Percentiles rank a stretch among this genome's conserved stretches.
Evolutionary conservation across 2,113 vertebrate genomes (phyloP).

Genomic region (Gymnorhina tibicen): DNA sequence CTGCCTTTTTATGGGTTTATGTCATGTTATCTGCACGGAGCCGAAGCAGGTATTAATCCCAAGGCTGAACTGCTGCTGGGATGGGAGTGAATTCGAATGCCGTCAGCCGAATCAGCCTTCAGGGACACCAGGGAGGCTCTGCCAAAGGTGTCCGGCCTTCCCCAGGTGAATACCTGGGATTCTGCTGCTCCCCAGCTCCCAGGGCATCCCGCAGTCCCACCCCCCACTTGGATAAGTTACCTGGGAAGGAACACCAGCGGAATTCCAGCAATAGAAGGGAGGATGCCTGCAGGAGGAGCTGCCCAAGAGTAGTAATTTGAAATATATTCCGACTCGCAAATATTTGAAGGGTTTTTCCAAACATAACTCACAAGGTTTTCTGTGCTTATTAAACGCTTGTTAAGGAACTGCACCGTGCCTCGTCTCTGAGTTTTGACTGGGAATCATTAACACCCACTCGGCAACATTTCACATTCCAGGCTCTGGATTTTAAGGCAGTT

Average conservation of each 20-base stretch:
- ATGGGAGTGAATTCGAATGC: background rate
- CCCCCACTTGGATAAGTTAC: background rate
- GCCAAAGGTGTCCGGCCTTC: background rate
- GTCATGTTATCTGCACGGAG: accelerated
- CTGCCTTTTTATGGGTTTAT: background rate
- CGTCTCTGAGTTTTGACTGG: background rate
- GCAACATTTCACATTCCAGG: background rate
- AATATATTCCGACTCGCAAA: background rate
- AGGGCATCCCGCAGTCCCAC: background rate
- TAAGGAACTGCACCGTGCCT: background rate
- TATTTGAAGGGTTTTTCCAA: background rate
- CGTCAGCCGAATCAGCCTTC: background rate
- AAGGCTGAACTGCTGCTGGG: background rate
- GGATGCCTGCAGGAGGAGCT: background rate
- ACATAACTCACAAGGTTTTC: background rate
- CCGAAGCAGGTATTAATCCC: background rate
- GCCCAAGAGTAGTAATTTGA: background rate
- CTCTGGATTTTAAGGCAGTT: background rate
- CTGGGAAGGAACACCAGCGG: background rate
- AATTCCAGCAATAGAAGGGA: background rate
- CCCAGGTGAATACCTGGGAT: background rate
- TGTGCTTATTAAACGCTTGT: background rate
- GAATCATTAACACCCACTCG: background rate
- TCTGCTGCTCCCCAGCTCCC: background rate
- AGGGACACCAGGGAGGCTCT: background rate